Conservation (phyloP, 2,113 vertebrate genomes). For the Lepus timidus region DNA sequence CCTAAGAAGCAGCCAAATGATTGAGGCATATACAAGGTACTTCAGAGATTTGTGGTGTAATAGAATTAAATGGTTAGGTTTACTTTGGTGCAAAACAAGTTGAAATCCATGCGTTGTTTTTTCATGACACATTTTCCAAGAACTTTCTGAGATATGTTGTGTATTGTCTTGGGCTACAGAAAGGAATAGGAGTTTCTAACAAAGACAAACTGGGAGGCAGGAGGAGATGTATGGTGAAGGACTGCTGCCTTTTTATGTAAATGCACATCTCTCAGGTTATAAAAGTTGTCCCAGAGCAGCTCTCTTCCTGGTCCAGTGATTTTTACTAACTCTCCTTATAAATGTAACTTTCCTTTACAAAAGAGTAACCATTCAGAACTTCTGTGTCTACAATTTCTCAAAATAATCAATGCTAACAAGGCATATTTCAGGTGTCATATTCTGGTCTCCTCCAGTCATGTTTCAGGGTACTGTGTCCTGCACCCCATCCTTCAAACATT, state of each 20-base stretch:
- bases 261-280: neutral
- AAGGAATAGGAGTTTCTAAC: neutral
- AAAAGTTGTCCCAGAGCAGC: neutral
- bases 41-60: too few species aligned
- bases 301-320: neutral
- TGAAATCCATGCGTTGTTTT: too few species aligned
- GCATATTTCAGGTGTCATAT: neutral
- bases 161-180: neutral
- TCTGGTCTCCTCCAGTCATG: neutral
- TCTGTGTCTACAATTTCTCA: neutral
- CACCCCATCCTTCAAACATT: neutral
- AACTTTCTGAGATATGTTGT: too few species aligned
- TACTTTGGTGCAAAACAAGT: too few species aligned
- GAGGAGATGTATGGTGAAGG: neutral
- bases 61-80: too few species aligned
- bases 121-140: too few species aligned
- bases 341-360: neutral
- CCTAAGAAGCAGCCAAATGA: neutral
- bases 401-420: neutral
- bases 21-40: neutral
- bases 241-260: neutral
- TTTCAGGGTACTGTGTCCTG: neutral
- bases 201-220: neutral
- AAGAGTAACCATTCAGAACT: neutral
- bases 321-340: neutral